Conservation (phyloP, 2,888 invertebrate genomes). For the Lomographa bimaculata region DNA sequence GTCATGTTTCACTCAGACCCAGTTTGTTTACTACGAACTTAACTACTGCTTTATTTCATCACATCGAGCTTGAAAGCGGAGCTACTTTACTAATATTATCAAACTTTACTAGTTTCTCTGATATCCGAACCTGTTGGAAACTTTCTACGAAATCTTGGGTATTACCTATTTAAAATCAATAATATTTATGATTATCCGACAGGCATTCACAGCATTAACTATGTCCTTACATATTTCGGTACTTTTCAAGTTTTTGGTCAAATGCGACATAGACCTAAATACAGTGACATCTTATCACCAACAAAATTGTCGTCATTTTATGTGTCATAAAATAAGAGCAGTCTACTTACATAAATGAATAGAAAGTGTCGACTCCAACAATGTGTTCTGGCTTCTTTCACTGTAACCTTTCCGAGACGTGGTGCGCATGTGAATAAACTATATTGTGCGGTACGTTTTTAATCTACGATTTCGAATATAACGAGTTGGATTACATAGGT, state of each 20-base stretch:
- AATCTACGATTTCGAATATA: slow-evolving; percentile 55
- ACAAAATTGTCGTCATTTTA: slow-evolving; percentile 32
- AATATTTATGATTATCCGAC: slow-evolving; percentile 13
- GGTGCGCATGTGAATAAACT: slow-evolving; percentile 62
- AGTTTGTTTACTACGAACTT: not conserved
- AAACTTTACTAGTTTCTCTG: slow-evolving; percentile 10
- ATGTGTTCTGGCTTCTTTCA: slow-evolving; percentile 51
- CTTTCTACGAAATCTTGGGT: slow-evolving; percentile 11
- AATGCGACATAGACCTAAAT: slow-evolving; percentile 28
- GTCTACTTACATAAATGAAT: slow-evolving; percentile 45
- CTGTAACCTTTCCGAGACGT: slow-evolving; percentile 63
- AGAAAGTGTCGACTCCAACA: slow-evolving; percentile 70
- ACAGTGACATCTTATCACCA: slow-evolving; percentile 32
- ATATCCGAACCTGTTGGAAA: slow-evolving; percentile 14
- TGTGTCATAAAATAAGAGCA: slow-evolving; percentile 39
- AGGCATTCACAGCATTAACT: slow-evolving; percentile 3
- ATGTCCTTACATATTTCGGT: slow-evolving; percentile 34
- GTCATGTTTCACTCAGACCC: too few relatives aligned
- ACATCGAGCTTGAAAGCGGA: too few relatives aligned
- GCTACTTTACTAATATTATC: slow-evolving; percentile 5
- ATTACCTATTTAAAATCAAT: slow-evolving; percentile 9
- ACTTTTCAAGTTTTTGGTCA: slow-evolving; percentile 46
- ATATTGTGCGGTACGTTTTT: slow-evolving; percentile 59
- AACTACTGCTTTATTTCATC: not conserved
- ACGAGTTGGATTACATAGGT: slow-evolving; percentile 66